Evolutionary conservation across 1,140 invertebrate genomes (phyloP), one percentile per base, ranked within the genome.

Genomic region (Drosophila lacertosa): DNA sequence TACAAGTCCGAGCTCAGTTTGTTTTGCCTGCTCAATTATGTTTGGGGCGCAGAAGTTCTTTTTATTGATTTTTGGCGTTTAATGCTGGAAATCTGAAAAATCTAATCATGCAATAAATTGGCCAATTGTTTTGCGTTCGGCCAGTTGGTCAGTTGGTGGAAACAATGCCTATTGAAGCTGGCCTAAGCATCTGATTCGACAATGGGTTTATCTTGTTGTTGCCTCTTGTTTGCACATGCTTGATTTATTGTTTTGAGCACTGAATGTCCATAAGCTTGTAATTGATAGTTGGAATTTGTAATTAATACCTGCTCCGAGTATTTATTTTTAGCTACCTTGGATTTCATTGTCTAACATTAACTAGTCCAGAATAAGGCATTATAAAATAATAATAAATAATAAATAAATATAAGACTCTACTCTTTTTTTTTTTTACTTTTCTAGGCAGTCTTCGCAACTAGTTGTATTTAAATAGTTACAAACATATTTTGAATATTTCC

Each of bases 31-130:
- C 73, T 82, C 74, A 82, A 81, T 82, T 82, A 65, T 44, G 67
- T 77, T 73, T 73, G 53, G 53, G 77, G 68, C 62, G 59, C 9
- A 65, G 65, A 83, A 69, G 67, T 69, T 63, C 50, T 77, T 60
- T 75, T 78, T 78, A 82, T 86, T 89, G 82, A 86, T 86, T 88
- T 83, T 48, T 35, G 37, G 39, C 55, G 51, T 81, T 54, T 35
- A 65, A n/a, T 42, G 33, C 47, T 58, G 57, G 20, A 70, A 71
- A 71, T 73, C 51, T 51, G 39, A 65, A 82, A 82, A 78, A 88
- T 89, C 83, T 88, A 88, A 88, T 88, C 82, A 88, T 89, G 82
- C 82, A 71, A 89, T 88, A 88, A 88, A 88, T 88, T 88, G 82
- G 83, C 82, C 82, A 88, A 88, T 88, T 88, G 82, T 88, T 82